Evolutionary conservation across 2,113 vertebrate species (phyloP).

Genomic region (Ranitomeya variabilis): DNA sequence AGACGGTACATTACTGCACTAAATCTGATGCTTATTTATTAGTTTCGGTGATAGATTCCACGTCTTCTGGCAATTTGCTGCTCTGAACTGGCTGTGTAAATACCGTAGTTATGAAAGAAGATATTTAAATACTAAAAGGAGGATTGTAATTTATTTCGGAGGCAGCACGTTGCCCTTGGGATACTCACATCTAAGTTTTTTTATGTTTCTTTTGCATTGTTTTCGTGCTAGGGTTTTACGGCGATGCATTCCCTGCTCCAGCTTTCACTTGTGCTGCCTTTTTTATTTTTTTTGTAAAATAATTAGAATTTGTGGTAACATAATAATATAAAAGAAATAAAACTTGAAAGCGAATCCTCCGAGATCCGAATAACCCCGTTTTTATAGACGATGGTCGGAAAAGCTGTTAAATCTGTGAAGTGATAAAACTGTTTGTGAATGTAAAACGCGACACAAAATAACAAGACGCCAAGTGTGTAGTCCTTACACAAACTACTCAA

Average conservation of each 20-base stretch:
- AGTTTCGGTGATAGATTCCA: constrained; percentile 10
- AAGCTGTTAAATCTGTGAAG: constrained; percentile 72
- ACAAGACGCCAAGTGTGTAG: constrained; percentile 70
- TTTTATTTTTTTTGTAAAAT: constrained; percentile 59
- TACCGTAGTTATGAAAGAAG: constrained; percentile 64
- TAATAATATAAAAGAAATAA: constrained; percentile 58
- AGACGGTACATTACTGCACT: constrained; percentile 46
- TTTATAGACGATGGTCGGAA: constrained; percentile 67
- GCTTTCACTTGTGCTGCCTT: constrained; percentile 66
- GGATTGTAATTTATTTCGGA: constrained; percentile 70
- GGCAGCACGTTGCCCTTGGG: constrained; percentile 61
- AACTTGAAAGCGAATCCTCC: constrained; percentile 65
- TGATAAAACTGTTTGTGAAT: constrained; percentile 64
- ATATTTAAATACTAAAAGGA: constrained; percentile 70
- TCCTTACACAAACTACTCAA: constrained; percentile 75
- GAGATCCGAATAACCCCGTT: constrained; percentile 72
- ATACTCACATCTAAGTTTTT: constrained; percentile 26
- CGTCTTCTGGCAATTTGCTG: constrained; percentile 64
- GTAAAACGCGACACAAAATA: constrained; percentile 57
- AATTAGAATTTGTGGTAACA: constrained; percentile 72
- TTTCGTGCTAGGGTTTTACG: constrained; percentile 5
- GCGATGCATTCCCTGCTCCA: constrained; percentile 57
- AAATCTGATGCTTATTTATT: constrained; percentile 44
- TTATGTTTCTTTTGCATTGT: not conserved
- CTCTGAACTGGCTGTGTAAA: constrained; percentile 70